Evolutionary conservation across 1,140 invertebrate species (phyloP).

Genomic region (Maniola jurtina): DNA sequence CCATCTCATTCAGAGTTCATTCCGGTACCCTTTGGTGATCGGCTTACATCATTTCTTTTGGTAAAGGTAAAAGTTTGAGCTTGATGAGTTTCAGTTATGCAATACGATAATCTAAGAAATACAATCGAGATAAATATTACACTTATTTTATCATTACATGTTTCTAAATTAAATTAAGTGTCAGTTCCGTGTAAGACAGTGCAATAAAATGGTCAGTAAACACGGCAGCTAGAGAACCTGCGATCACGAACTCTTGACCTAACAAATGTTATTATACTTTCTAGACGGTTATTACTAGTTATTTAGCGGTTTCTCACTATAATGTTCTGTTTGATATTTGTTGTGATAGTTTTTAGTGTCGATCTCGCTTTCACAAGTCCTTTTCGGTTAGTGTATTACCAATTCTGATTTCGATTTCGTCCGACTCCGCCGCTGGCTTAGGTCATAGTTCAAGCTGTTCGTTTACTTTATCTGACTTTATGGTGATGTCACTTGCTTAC

Average conservation of each 20-base stretch:
- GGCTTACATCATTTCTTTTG: neutral
- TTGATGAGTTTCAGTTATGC: neutral
- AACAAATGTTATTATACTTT: constrained; percentile 57
- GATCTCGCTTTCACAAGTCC: constrained; percentile 59
- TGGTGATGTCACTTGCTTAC: constrained; percentile 17
- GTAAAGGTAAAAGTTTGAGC: neutral
- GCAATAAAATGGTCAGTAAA: constrained; percentile 8
- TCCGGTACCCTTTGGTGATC: neutral
- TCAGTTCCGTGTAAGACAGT: neutral
- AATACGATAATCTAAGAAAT: neutral
- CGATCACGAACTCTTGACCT: constrained; percentile 50
- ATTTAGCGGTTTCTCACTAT: constrained; percentile 30
- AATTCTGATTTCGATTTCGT: constrained; percentile 11
- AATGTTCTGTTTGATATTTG: constrained; percentile 38
- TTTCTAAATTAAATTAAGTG: neutral
- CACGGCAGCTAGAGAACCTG: constrained; percentile 33
- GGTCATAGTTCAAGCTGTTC: constrained; percentile 15
- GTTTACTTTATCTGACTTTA: constrained; percentile 18
- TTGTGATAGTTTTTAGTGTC: constrained; percentile 42
- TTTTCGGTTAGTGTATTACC: neutral
- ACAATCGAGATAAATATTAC: neutral
- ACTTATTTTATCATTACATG: neutral
- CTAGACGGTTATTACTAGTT: constrained; percentile 50
- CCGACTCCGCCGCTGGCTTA: neutral
- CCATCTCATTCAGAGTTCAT: neutral